Base-by-base conservation (phyloP, 2,888 invertebrate genomes). In the Fabriciana adippe region DNA sequence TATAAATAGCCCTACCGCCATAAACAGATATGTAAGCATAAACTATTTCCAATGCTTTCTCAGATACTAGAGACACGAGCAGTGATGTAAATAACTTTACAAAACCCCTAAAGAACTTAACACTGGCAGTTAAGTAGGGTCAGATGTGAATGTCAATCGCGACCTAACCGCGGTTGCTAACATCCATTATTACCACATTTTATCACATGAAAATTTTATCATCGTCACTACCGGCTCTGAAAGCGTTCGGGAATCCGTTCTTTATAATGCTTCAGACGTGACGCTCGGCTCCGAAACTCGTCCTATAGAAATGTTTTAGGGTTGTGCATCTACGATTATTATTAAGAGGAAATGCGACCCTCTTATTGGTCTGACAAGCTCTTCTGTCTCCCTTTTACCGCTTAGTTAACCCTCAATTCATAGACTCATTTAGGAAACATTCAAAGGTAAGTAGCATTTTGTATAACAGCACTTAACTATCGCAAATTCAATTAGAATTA, bases 181-280 rank as follows among this genome's bases (percentile, higher is more conserved):
- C 62, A 65, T 47, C 69, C 54, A 60, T 69, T 71, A 71, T 71
- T 71, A 69, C 67, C 66, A 69, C 57, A 67, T 69, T 71, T 65
- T 69, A 66, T 67, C 69, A 69, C 71, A 75, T 74, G 79, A 79
- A 78, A 78, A 76, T 79, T 74, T 79, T 79, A 81, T 81, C 79
- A 74, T 75, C 72, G 66, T 71, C 70, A 70, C 74, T 73, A 64
- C 66, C 66, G 66, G 78, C 76, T 81, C 79, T 77, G 81, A 79
- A 69, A 80, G 78, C 79, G 79, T 83, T 83, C 84, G 86, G 84
- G 86, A 82, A 86, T 88, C 86, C 84, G 80, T 74, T 77, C 81
- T 83, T 84, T 81, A 83, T 84, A 80, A 83, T 79, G 75, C 75
- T 75, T 75, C 73, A 77, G 75, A 78, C 74, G 78, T 80, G 80